Base-by-base conservation (phyloP, 2,113 vertebrate species). In the Pachypanchax playfairii region DNA sequence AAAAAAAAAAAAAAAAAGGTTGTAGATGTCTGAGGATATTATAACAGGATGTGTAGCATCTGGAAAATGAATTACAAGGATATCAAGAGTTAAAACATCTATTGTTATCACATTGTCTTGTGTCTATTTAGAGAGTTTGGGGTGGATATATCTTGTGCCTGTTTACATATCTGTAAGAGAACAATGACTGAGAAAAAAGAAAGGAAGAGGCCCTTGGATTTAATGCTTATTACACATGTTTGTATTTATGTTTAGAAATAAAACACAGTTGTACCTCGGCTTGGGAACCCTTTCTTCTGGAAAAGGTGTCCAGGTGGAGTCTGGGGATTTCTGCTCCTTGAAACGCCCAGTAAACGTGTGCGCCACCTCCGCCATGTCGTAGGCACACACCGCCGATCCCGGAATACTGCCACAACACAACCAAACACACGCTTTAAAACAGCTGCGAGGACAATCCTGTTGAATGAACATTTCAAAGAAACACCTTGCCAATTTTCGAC, bases 231-330 rank as follows among this genome's bases (percentile, higher is more conserved):
- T 21, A 43, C 44, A 46, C 17, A 17, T 38, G 36, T 62, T 39
- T 44, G 18, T 50, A 42, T 41, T 21, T 63, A 44, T 55, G 56
- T 65, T 24, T 50, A 62, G 67, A 72, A 73, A 78, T 73, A 70
- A 78, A 53, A 48, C 67, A 26, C 31, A 33, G 26, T 36, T 31
- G 58, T 94, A 98, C 97, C 97, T 97, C 75, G 97, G 97, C 69
- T 94, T 97, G 54, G 97, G 97, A 82, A 98, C 95, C 76, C 89
- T 92, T 26, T 98, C 97, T 20, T 99, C 97, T 31, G 97, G 96
- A 83, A 98, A 95, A 38, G 96, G 95, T 1, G 96, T 98, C 97
- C 97, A 99, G 29, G 96, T 98, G 61, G 97, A 98, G 81, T 99
- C 96, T 1, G 95, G 93, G 57, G 96, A 98, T 88, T 98, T 98